Evolutionary conservation across 2,113 vertebrate genomes (phyloP).

Genomic region (Alectura lathami): DNA sequence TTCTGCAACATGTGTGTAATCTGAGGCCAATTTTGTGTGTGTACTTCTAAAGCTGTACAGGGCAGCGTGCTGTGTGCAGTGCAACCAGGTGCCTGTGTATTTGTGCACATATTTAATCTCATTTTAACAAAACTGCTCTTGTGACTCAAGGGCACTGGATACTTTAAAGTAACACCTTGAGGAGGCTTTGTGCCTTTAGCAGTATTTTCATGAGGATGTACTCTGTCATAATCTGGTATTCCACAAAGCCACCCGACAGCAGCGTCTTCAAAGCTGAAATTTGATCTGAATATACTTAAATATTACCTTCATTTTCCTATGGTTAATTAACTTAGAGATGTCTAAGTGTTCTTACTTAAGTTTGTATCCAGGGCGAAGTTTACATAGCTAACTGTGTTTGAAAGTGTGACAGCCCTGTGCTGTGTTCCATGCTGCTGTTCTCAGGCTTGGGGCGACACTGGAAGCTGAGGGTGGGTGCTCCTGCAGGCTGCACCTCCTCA

Average conservation of each 20-base stretch:
- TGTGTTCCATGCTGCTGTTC: not conserved
- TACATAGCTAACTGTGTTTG: not conserved
- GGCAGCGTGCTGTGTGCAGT: not conserved
- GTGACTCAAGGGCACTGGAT: not conserved
- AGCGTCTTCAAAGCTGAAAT: not conserved
- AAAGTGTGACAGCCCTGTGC: not conserved
- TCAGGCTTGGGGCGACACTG: not conserved
- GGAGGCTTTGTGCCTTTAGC: not conserved
- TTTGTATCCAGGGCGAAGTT: not conserved
- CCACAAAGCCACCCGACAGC: not conserved
- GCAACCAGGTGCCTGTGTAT: not conserved
- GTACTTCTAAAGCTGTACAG: not conserved
- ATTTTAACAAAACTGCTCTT: not conserved
- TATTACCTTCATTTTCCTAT: not conserved
- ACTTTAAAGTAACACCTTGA: not conserved
- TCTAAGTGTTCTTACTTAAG: fast-evolving
- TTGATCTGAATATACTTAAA: not conserved
- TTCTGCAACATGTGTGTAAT: not conserved
- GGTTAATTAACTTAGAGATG: not conserved
- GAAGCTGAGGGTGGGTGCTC: not conserved
- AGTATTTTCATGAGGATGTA: not conserved
- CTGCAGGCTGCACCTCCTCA: not conserved
- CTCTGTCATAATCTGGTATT: not conserved
- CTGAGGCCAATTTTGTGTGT: not conserved
- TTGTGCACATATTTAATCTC: not conserved